Base-by-base conservation (phyloP, 2,113 vertebrate species). In the Isichthys henryi region DNA sequence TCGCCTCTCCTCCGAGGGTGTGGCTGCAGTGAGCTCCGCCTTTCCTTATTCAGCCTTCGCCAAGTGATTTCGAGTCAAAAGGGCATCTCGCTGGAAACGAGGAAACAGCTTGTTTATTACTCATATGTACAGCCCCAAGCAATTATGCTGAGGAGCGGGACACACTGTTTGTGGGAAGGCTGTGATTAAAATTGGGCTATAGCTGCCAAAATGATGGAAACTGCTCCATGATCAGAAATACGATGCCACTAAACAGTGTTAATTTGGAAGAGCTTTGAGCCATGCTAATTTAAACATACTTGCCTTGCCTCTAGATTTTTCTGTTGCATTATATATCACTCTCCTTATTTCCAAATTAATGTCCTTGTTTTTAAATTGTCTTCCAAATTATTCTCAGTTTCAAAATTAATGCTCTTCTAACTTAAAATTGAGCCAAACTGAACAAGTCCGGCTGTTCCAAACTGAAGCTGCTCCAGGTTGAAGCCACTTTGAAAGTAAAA, bases 191-290 rank as follows among this genome's bases (percentile, higher is more conserved):
- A 80, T 80, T 80, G 31, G 74, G 13, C 74, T 39, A 80, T 80
- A 43, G 74, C 74, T 80, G 74, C 74, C 74, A 80, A 77, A 77
- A 77, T 77, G 70, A 77, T 35, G 70, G 70, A 77, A 19, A 80
- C 31, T 1, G 17, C 6, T 43, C 11, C 15, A 2, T 43, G 35
- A 80, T 43, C 74, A 39, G 35, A 80, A 80, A 43, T 80, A 17
- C 74, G 19, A 15, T 19, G 13, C 5, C 74, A 43, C 17, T 80
- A 43, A 80, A 80, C 31, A 80, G 35, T 35, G 74, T 39, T 39
- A 39, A 80, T 80, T 80, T 80, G 62, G 62, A 70, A 70, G 62
- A 70, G 62, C n/a, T 70, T 70, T 70, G 62, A 70, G 62, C 62
- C n/a, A 27, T 66, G 70, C 35, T 80, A 8, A 80, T 80, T 80